Conservation (phyloP, 2,888 invertebrate genomes). For the Aleiodes leptofemur region DNA sequence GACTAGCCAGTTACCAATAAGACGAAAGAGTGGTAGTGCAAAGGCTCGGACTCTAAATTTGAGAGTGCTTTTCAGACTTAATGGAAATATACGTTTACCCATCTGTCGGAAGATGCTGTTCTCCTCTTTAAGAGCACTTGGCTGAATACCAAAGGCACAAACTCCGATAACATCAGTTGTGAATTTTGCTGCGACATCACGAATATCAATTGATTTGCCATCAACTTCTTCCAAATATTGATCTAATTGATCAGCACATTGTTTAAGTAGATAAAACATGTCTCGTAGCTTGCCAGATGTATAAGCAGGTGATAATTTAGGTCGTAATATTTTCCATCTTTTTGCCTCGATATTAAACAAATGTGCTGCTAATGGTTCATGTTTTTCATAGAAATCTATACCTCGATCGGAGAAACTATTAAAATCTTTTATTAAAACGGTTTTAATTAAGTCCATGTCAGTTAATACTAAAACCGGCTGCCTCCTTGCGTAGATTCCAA, state of each 20-base stretch:
- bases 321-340: constrained; percentile 75
- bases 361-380: constrained; percentile 69
- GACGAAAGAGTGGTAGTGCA: constrained; percentile 56
- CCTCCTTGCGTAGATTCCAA: constrained; percentile 69
- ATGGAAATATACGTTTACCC: constrained; percentile 65
- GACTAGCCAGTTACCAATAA: constrained; percentile 55
- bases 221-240: constrained; percentile 33
- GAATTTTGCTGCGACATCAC: constrained; percentile 71
- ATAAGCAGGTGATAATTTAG: constrained; percentile 75
- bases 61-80: constrained; percentile 41
- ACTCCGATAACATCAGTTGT: constrained; percentile 76
- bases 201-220: constrained; percentile 60
- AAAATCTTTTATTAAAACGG: constrained; percentile 54
- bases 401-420: constrained; percentile 52
- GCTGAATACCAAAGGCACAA: constrained; percentile 75
- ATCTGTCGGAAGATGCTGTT: constrained; percentile 71
- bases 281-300: constrained; percentile 76
- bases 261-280: constrained; percentile 73
- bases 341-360: constrained; percentile 70
- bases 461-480: constrained; percentile 47
- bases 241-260: constrained; percentile 67
- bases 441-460: constrained; percentile 50
- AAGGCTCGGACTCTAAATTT: constrained; percentile 38
- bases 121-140: constrained; percentile 70
- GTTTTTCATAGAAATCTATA: constrained; percentile 43